phyloP scores from a whole-genome alignment of 64 coral and sea anemone species.

The Stichodactyla helianthus region DNA sequence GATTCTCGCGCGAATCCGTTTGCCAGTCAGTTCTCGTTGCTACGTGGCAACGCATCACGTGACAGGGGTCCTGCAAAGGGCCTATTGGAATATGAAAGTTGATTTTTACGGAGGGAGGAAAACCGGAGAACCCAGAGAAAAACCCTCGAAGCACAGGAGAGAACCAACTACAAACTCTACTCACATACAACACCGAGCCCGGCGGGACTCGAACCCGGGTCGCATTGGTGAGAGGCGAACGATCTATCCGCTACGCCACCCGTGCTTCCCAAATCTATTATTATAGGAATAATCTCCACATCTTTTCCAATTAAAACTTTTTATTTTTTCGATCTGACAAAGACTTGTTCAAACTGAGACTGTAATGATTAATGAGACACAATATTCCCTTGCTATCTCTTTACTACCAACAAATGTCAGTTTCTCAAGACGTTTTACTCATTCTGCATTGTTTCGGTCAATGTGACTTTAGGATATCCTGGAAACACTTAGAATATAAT shows the following conservation, averaged over 20 bases:
- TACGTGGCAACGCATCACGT: too few species aligned
- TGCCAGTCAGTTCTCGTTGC: too few species aligned
- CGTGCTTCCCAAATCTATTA: not conserved
- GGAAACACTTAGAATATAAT: not conserved
- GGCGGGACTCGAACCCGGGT: too few species aligned
- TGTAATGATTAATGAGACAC: not conserved
- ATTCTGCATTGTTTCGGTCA: not conserved
- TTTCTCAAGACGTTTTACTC: not conserved
- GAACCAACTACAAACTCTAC: too few species aligned
- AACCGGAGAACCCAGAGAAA: too few species aligned
- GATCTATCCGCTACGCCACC: not conserved
- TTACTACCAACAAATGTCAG: not conserved
- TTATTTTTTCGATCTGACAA: not conserved
- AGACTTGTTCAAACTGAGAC: not conserved
- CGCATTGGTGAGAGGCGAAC: not conserved
- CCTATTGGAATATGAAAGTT: too few species aligned
- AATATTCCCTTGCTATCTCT: not conserved
- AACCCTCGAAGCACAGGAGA: too few species aligned
- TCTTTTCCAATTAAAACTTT: constrained; percentile 1
- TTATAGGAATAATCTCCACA: constrained; percentile 1
- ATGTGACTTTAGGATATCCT: not conserved
- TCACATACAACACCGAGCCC: too few species aligned
- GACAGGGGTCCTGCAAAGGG: too few species aligned
- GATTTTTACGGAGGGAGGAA: too few species aligned
- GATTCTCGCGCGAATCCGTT: too few species aligned